Conservation (phyloP, 2,888 invertebrate genomes). For the Julus scanicus region DNA sequence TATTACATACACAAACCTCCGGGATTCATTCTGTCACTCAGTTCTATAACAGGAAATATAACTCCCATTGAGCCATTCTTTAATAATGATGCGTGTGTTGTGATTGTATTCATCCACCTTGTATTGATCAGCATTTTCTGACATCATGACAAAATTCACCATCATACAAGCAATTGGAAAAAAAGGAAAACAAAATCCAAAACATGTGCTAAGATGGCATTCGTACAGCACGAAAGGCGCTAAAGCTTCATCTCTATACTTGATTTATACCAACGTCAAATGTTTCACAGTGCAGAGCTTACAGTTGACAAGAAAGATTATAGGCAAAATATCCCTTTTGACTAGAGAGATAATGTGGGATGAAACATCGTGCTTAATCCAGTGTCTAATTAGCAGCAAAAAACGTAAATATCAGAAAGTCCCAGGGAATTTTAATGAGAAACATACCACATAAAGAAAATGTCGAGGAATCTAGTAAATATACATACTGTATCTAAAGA, state of each 20-base stretch:
- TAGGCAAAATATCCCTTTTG: not conserved
- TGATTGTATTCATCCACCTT: not conserved
- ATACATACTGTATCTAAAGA: too few species aligned
- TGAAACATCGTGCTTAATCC: not conserved
- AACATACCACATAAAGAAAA: not conserved
- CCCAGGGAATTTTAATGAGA: not conserved
- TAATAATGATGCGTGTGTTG: conserved; percentile 6
- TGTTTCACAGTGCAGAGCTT: not conserved
- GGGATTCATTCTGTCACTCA: not conserved
- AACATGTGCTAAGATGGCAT: not conserved
- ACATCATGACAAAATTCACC: not conserved
- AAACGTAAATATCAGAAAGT: not conserved
- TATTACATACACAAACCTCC: not conserved
- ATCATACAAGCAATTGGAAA: not conserved
- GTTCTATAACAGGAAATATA: not conserved
- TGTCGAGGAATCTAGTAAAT: too few species aligned
- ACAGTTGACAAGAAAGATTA: conserved; percentile 15
- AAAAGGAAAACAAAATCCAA: not conserved
- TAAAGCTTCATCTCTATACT: not conserved
- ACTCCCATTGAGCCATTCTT: conserved; percentile 6
- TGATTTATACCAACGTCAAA: not conserved
- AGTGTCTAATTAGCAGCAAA: not conserved
- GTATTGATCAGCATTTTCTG: not conserved
- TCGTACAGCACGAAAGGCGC: not conserved
- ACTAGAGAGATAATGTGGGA: not conserved